Conservation (phyloP, 2,888 invertebrate species). For the Philhelius pedissequus region DNA sequence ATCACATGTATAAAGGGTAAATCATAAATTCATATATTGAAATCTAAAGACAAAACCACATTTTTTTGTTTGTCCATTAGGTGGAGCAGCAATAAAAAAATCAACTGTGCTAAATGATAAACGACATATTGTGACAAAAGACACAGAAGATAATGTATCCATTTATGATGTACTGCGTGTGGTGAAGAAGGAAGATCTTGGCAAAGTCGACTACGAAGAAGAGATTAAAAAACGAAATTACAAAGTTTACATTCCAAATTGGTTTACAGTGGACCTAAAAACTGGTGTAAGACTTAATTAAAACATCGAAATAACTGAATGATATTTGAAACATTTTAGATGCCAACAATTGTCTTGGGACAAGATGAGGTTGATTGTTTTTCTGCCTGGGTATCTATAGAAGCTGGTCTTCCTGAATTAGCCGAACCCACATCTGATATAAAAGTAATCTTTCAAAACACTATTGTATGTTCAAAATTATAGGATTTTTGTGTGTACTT, state of each 20-base stretch:
- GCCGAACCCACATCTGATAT: constrained; percentile 77
- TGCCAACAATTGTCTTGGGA: constrained; percentile 97
- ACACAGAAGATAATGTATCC: constrained; percentile 93
- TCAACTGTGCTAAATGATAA: constrained; percentile 97
- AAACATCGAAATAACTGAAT: background rate
- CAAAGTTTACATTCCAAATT: constrained; percentile 97
- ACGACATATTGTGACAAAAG: constrained; percentile 96
- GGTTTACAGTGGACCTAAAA: constrained; percentile 99
- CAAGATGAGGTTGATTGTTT: constrained; percentile 99
- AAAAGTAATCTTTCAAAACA: constrained; percentile 71
- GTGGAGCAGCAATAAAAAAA: constrained; percentile 96
- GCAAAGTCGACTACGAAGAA: constrained; percentile 94
- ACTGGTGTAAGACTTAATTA: constrained; percentile 86
- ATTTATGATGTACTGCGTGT: constrained; percentile 96
- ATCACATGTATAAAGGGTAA: constrained; percentile 79
- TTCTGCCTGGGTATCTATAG: constrained; percentile 99
- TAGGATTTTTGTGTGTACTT: constrained; percentile 16
- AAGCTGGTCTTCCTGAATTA: constrained; percentile 91
- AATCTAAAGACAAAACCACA: background rate
- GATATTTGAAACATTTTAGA: constrained; percentile 79
- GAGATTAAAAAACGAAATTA: constrained; percentile 94
- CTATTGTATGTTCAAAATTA: background rate
- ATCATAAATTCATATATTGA: background rate
- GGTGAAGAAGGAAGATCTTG: constrained; percentile 92
- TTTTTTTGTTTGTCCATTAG: constrained; percentile 80